These are phyloP conservation scores for Cyclophora albipunctata DNA, from an alignment of 2,888 invertebrate genomes.

Conservation along the genomic window DNA sequence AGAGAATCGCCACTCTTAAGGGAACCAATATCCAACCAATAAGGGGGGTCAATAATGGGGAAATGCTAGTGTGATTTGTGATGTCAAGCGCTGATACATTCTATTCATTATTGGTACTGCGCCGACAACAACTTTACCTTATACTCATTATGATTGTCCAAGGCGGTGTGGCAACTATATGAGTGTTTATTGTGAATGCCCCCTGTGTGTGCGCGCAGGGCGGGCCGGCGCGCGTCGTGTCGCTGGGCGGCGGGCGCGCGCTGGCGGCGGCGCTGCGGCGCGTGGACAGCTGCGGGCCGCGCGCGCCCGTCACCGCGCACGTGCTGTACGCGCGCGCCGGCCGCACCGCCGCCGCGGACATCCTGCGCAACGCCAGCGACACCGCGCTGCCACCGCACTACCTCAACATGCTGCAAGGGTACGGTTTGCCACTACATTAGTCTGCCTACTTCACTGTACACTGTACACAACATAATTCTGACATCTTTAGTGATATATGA, in stretches of 20 bases:
- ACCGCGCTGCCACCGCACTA: constrained; percentile 80
- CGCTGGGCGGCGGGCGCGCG: constrained; percentile 82
- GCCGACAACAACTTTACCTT: too few relatives aligned
- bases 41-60: too few relatives aligned
- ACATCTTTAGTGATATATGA: too few relatives aligned
- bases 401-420: constrained; percentile 52
- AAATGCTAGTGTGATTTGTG: too few relatives aligned
- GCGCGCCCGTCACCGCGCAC: constrained; percentile 94
- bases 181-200: too few relatives aligned
- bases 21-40: too few relatives aligned
- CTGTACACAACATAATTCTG: too few relatives aligned
- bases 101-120: too few relatives aligned
- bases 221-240: constrained; percentile 75
- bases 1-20: too few relatives aligned
- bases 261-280: constrained; percentile 87
- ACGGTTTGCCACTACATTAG: background rate
- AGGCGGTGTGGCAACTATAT: too few relatives aligned
- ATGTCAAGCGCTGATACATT: too few relatives aligned
- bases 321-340: constrained; percentile 94
- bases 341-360: constrained; percentile 84
- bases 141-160: too few relatives aligned
- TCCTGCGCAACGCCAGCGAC: constrained; percentile 84
- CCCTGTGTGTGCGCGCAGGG: constrained; percentile 28
- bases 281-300: constrained; percentile 89
- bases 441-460: background rate